A percentile compares a stretch with the other conserved stretches of the same genome.
Conservation (phyloP, 2,113 vertebrate genomes). For the Psettodes erumei region DNA sequence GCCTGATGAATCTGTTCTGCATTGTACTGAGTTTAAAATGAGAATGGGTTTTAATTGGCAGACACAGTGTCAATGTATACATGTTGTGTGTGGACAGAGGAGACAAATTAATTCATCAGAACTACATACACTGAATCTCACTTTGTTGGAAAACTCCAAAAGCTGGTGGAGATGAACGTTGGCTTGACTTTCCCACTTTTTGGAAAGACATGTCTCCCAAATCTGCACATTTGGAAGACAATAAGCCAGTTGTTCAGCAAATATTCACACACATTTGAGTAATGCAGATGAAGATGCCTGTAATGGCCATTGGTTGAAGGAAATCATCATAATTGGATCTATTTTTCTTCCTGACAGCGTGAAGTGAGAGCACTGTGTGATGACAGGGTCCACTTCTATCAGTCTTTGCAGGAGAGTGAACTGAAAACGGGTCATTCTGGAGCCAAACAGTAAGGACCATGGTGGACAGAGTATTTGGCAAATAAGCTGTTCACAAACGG, state of each 20-base stretch:
- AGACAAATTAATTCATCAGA: not conserved
- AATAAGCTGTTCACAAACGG: not conserved
- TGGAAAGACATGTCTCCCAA: not conserved
- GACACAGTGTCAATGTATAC: not conserved
- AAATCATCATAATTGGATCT: not conserved
- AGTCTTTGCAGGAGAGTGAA: conserved; percentile 78
- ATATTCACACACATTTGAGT: not conserved
- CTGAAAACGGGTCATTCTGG: conserved; percentile 51
- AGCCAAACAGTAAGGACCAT: conserved; percentile 66
- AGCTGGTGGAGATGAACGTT: no score
- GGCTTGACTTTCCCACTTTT: not conserved
- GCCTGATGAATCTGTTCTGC: not conserved
- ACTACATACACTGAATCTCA: not conserved
- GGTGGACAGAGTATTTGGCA: not conserved
- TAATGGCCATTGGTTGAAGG: not conserved
- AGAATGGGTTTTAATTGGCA: not conserved
- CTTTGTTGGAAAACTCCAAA: no score
- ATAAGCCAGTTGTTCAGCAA: not conserved
- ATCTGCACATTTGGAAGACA: not conserved
- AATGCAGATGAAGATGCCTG: not conserved
- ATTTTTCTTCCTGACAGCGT: conserved; percentile 53
- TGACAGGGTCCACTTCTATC: conserved; percentile 78
- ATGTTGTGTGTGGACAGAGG: not conserved
- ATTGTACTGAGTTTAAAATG: not conserved
- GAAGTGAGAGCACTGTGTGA: conserved; percentile 78